These are phyloP conservation scores for Ageneiosus marmoratus DNA, from an alignment of 2,113 vertebrate species.

Conservation along the genomic window DNA sequence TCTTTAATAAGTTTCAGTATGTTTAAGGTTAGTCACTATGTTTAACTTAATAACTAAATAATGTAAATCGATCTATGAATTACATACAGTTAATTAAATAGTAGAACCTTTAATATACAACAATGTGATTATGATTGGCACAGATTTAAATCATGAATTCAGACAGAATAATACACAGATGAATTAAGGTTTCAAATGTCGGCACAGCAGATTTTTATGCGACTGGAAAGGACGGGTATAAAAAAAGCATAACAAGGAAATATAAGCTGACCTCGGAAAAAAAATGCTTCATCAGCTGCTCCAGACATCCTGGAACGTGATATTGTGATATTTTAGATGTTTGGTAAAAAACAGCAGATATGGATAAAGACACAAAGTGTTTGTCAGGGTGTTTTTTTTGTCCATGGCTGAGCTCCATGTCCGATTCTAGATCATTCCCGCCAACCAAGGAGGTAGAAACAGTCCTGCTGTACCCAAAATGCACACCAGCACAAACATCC, in stretches of 20 bases:
- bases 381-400: constrained; percentile 11
- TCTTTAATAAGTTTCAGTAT: background rate
- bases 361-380: constrained; percentile 29
- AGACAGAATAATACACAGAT: background rate
- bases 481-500: constrained; percentile 96
- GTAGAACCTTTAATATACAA: background rate
- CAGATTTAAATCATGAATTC: background rate
- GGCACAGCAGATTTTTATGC: background rate
- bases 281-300: background rate
- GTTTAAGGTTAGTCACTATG: background rate
- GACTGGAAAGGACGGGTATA: constrained; percentile 11
- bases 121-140: background rate
- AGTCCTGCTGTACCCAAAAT: constrained; percentile 93
- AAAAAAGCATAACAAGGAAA: constrained; percentile 2
- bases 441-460: constrained; percentile 95
- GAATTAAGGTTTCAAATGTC: background rate
- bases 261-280: constrained; percentile 17
- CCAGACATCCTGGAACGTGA: background rate
- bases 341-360: background rate
- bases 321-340: background rate
- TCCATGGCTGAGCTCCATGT: constrained; percentile 19
- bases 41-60: background rate
- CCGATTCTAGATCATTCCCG: constrained; percentile 89
- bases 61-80: background rate
- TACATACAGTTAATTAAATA: background rate